A percentile compares a stretch with the other conserved stretches of the same genome.
Conservation (phyloP, 1,140 invertebrate species). For the Antheraea pernyi region DNA sequence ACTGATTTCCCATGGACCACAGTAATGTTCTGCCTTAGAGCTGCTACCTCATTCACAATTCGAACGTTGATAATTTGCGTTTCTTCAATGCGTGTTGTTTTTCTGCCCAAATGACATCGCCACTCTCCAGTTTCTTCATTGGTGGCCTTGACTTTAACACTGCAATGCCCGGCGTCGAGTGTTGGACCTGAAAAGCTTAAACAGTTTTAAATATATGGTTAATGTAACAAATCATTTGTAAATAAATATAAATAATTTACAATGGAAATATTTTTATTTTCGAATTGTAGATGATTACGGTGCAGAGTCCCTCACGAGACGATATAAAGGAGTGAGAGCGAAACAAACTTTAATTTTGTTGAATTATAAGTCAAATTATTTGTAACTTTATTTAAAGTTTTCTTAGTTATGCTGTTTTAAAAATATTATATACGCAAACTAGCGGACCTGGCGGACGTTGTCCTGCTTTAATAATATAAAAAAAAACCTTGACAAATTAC, state of each 20-base stretch:
- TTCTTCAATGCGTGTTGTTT: slow-evolving; percentile 38
- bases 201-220: not conserved
- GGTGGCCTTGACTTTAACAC: slow-evolving; percentile 42
- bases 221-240: not conserved
- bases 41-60: slow-evolving; percentile 57
- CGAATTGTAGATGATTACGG: not conserved
- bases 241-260: too few relatives aligned
- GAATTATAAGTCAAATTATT: too few relatives aligned
- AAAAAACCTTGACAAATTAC: too few relatives aligned
- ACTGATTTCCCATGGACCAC: slow-evolving; percentile 40
- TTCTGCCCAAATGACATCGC: slow-evolving; percentile 57
- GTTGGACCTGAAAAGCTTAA: slow-evolving; percentile 44
- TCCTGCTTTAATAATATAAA: too few relatives aligned
- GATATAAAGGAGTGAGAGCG: too few relatives aligned
- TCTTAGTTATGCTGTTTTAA: too few relatives aligned
- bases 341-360: too few relatives aligned
- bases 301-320: not conserved
- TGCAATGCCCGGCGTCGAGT: slow-evolving; percentile 48
- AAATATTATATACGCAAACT: too few relatives aligned
- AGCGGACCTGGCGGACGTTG: too few relatives aligned
- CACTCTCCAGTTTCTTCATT: slow-evolving; percentile 51
- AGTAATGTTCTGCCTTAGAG: slow-evolving; percentile 47
- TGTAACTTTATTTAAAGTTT: too few relatives aligned
- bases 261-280: not conserved
- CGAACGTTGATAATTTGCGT: slow-evolving; percentile 50